Base-by-base conservation (phyloP, 2,113 vertebrate genomes). In the Lepus americanus region DNA sequence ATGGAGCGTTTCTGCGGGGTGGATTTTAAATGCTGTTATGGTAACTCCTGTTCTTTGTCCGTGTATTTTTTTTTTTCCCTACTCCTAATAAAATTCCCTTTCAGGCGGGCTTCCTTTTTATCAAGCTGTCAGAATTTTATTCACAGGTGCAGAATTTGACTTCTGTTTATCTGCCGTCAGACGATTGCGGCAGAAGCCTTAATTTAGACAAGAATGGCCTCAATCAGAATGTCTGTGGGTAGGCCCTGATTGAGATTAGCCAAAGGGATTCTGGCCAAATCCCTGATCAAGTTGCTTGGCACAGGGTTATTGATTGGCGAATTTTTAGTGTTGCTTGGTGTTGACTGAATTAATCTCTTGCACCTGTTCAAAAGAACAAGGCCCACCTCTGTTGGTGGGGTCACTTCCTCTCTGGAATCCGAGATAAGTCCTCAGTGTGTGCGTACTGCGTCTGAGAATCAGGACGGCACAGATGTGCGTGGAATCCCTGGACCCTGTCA, bases 261-360 rank as follows among this genome's bases (percentile, higher is more conserved):
- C 95, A 87, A 10, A 86, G 72, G 92, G 77, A 92, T 92, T 96
- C 96, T 78, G 72, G 97, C 96, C 96, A 96, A 96, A 96, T 94
- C 92, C 95, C 92, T 51, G 92, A 97, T 97, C 96, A 96, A 2
- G 94, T 97, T 97, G 94, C 97, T 95, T 96, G 97, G 96, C 90
- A 94, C 92, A 88, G 94, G 92, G 86, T 92, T 97, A 95, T 94
- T 95, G 89, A 96, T 95, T 95, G 95, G 95, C 44, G 20, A 70
- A 94, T 95, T 76, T 93, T 94, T 39, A 69, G 61, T 87, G 96
- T 96, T 96, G 95, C 89, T 95, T 95, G 86, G 74, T 96, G 97
- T 92, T 95, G 90, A 96, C 91, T 93, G 79, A 94, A 83, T 95
- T 96, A 96, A 96, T 97, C 93, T 93, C 91, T 89, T 95, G 95